Evolutionary conservation across 1,140 invertebrate species (phyloP), one percentile per base, ranked within the genome.

Genomic region (Lepidostoma basale): DNA sequence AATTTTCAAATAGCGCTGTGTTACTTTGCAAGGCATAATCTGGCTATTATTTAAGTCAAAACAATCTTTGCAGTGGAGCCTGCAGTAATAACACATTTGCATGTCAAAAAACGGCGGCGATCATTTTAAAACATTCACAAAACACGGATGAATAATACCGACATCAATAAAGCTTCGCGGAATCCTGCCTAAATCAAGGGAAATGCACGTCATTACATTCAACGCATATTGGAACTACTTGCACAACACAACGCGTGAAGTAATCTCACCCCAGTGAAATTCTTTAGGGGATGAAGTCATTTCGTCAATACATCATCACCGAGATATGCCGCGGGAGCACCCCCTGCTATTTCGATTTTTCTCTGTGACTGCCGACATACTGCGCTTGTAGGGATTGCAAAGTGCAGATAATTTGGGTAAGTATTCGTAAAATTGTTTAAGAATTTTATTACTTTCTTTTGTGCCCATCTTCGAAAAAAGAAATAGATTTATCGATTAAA

Each of bases 301-400:
- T 60, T 45, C 59, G 58, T 70, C 69, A 70, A 70, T 70, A 62
- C 58, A 70, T 63, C 69, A 70, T 70, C 62, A 45, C 60, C 10
- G 39, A 65, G 52, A 69, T 62, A 63, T 64, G 54, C 30, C 26
- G 26, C 12, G 8, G 0, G 30, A 14, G 33, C 26, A 28, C 62
- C 26, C 44, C 16, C 16, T 10, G 20, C 36, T 63, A 22, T 63
- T 63, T 52, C 44, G 47, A 49, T 49, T 49, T 63, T 59, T 39
- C 14, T 33, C 30, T 18, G 23, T 12, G 22, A 49, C 45, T 12
- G 45, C 25, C 45, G 45, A 12, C 45, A 23, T 12, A 23, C 45
- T 49, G 45, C n/a, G 25, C 22, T 18, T 23, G 23, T 49, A 18
- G 18, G 45, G 8, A 49, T 49, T 49, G 22, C n/a, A n/a, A 23